Conservation (phyloP, 1,140 invertebrate species). For the Drosophila repleta region DNA sequence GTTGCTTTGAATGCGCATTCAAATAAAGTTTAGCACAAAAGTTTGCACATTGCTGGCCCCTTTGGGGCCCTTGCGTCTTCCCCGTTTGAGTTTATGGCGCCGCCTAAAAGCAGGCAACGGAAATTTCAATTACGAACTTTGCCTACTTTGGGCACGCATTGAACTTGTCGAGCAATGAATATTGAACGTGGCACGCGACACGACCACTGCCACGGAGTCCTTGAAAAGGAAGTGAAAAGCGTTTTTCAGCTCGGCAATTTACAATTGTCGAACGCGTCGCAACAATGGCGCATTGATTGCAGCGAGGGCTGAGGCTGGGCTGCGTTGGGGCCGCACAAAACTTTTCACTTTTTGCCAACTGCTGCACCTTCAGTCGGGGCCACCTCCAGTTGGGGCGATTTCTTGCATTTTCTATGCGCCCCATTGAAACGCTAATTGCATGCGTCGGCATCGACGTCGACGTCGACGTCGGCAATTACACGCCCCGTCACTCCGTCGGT, state of each 20-base stretch:
- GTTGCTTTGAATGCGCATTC: not conserved
- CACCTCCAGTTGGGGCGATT: not conserved
- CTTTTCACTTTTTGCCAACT: constrained; percentile 47
- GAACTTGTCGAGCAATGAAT: constrained; percentile 19
- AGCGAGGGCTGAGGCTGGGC: not conserved
- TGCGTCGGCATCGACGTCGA: constrained; percentile 42
- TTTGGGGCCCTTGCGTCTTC: not conserved
- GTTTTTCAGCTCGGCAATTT: constrained; percentile 56
- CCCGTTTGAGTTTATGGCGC: not conserved
- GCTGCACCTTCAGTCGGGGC: constrained; percentile 33
- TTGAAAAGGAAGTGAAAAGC: constrained; percentile 33
- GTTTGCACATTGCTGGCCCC: not conserved
- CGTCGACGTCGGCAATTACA: constrained; percentile 56
- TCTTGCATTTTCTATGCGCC: not conserved
- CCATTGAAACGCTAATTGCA: constrained; percentile 68
- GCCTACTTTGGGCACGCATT: constrained; percentile 1
- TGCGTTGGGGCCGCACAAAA: constrained; percentile 5
- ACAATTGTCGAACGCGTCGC: constrained; percentile 73
- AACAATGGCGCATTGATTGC: constrained; percentile 77
- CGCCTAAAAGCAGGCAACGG: constrained; percentile 32
- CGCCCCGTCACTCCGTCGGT: constrained; percentile 33
- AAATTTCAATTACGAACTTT: constrained; percentile 54
- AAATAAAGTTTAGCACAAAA: not conserved
- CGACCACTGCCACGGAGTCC: constrained; percentile 6
- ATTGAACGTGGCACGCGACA: constrained; percentile 40